Percentiles rank a stretch among this genome's conserved stretches.
These are phyloP conservation scores for Hydropsyche betteni DNA, from an alignment of 2,888 invertebrate genomes.

Conservation along the genomic window DNA sequence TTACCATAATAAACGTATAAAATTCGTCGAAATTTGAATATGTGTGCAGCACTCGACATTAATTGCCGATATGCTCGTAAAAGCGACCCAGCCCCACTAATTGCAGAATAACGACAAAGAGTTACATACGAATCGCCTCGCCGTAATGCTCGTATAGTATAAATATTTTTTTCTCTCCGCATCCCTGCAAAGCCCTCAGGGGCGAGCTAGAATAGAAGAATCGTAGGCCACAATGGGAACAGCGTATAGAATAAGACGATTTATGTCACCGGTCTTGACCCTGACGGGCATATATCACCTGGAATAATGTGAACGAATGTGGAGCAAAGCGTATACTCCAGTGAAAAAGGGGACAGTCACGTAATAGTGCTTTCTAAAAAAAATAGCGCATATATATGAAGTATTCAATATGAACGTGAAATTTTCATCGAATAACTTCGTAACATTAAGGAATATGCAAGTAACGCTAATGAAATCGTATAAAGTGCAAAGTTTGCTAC, in stretches of 20 bases:
- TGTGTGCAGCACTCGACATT: slow-evolving; percentile 40
- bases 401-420: background rate
- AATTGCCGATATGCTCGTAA: slow-evolving; percentile 29
- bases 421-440: no score
- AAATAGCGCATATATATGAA: background rate
- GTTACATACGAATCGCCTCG: background rate
- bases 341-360: background rate
- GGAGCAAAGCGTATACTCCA: slow-evolving; percentile 39
- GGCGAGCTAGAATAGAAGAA: no score
- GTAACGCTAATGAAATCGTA: no score
- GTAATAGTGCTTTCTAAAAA: background rate
- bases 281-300: slow-evolving; percentile 47
- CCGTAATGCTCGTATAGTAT: no score
- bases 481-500: no score
- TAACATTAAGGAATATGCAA: no score
- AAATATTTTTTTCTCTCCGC: no score
- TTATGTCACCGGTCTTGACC: slow-evolving; percentile 49
- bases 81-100: slow-evolving; percentile 39
- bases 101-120: slow-evolving; percentile 47
- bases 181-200: no score
- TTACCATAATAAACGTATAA: slow-evolving; percentile 48
- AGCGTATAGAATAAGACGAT: slow-evolving; percentile 44
- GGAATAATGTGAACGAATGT: slow-evolving; percentile 46
- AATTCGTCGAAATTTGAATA: slow-evolving; percentile 31
- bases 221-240: no score